Base-by-base conservation (phyloP, 1,140 invertebrate species). In the Ips nitidus region DNA sequence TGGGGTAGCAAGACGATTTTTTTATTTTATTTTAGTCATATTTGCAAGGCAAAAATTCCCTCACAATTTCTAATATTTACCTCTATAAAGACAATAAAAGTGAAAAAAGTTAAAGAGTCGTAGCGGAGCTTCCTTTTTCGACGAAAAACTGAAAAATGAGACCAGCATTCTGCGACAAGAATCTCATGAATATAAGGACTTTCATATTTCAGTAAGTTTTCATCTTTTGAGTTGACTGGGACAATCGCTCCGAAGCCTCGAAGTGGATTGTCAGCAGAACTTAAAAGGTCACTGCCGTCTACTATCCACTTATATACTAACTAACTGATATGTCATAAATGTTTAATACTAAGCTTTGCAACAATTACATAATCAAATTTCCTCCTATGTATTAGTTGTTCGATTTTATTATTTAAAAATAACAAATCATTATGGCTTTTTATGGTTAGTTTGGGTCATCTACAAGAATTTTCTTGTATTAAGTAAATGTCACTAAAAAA, bases 181-280 rank as follows among this genome's bases (percentile, higher is more conserved):
- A 52, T 62, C 65, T 63, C 68, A 60, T 58, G 61, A 65, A 65
- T 47, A 70, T 47, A 70, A 70, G 60, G 53, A 50, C 68, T 57
- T 70, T 43, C 68, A 70, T 69, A 69, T 69, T 69, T 69, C 55
- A 69, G 67, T 55, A 69, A 37, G 60, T 69, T 63, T 63, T 69
- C 41, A 55, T 69, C 60, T 69, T 52, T 69, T 57, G 42, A 69
- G 52, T 52, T 63, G 47, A 62, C 67, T 57, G 52, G 36, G 60
- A 37, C 59, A 69, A 69, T 69, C 63, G 67, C 60, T 69, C 57
- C 59, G 59, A 57, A 47, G 67, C 56, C 63, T 45, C 56, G 66
- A 69, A 62, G 57, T 60, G 58, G 66, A 66, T 58, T 66, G 59
- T 42, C 42, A 47, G 52, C 41, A 58, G 42, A 58, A 61, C 66